phyloP scores from a whole-genome alignment of 2,888 invertebrate species.

The Drosophila anceps region DNA sequence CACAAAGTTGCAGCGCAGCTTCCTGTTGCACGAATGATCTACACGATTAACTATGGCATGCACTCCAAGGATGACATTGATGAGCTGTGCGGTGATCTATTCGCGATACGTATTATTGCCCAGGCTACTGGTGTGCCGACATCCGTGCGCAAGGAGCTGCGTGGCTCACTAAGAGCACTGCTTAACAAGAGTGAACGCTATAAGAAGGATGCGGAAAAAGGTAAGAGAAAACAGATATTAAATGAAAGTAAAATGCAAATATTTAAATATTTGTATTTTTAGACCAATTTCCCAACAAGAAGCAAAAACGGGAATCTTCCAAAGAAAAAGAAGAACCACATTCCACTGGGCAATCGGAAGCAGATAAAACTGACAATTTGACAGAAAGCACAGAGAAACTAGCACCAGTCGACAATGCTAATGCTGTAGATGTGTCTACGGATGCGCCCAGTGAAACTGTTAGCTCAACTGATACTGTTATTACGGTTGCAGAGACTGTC shows the following conservation, averaged over 20 bases:
- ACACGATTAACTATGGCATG: constrained; percentile 85
- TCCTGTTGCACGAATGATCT: constrained; percentile 84
- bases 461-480: constrained; percentile 14
- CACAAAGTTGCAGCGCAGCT: constrained; percentile 88
- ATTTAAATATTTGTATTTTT: constrained; percentile 5
- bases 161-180: constrained; percentile 83
- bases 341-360: constrained; percentile 31
- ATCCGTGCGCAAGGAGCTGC: constrained; percentile 84
- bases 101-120: constrained; percentile 85
- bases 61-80: constrained; percentile 85
- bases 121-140: constrained; percentile 84
- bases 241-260: not conserved
- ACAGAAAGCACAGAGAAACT: constrained; percentile 41
- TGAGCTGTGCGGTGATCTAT: constrained; percentile 85
- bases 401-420: constrained; percentile 11
- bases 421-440: constrained; percentile 45
- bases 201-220: constrained; percentile 81
- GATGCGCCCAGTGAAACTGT: constrained; percentile 37
- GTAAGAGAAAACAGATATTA: constrained; percentile 33
- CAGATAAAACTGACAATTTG: constrained; percentile 22
- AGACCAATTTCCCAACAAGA: constrained; percentile 77
- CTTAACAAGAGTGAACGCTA: constrained; percentile 82
- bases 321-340: constrained; percentile 48
- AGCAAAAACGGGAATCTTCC: constrained; percentile 66
- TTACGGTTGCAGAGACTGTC: not conserved